Evolutionary conservation across 2,113 vertebrate genomes (phyloP), one percentile per base, ranked within the genome.

Genomic region (Telmatochromis sp.): DNA sequence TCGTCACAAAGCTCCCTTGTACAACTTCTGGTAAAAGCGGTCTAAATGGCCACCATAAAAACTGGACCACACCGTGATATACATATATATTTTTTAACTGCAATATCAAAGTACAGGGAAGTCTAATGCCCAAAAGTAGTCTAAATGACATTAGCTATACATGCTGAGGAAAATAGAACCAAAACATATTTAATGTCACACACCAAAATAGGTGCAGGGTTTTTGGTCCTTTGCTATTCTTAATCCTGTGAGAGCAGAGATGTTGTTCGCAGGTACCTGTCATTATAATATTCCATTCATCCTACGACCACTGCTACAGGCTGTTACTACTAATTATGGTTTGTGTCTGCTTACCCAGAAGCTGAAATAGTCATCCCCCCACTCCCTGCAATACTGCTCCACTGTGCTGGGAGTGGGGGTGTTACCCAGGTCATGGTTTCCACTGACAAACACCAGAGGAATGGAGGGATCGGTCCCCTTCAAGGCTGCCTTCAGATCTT

Each of bases 281-380:
- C 14, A 28, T 81, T 19, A 31, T 12, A 73, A 73, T 26, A 45
- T 45, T 19, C 33, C 51, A 81, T 35, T 40, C 14, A 17, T 45
- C 17, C 80, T 14, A 15, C 5, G 1, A 45, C 14, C 7, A 45
- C 68, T 75, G 42, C 40, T 28, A 47, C 21, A 75, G 68, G 40
- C 68, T 75, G 9, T 3, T 37, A 17, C 49, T 35, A 9, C 5
- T 7, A 63, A 60, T 60, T 55, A 19, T 60, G 9, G 45, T 8
- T 3, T 2, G 9, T 21, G 9, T 53, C 15, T 73, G 42, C 92
- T 95, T 68, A 95, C 97, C 98, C 98, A 99, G 94, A 99, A 99
- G 95, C 97, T 98, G 95, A 99, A 99, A 93, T 99, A 99, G 94
- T 99, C 98, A 2, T 99, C 97, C 1, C 99, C 99, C 98, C 98